Conservation (phyloP, 2,113 vertebrate genomes). For the Archocentrus centrarchus region DNA sequence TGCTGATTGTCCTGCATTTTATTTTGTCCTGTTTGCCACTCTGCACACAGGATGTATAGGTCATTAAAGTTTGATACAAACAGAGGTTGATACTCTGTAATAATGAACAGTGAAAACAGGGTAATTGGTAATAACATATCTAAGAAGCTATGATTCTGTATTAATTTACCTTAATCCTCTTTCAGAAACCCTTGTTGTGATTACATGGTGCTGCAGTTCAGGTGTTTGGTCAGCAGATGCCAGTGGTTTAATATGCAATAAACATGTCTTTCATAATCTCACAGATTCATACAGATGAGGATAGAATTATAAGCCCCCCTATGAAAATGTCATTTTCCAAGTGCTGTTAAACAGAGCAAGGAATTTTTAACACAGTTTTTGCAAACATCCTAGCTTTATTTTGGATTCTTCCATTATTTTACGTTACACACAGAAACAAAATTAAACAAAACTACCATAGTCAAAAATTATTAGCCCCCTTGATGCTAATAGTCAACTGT, state of each 20-base stretch:
- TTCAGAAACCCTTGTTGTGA: neutral
- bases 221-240: conserved; percentile 59
- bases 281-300: too few species aligned
- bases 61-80: neutral
- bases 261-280: neutral
- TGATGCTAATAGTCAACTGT: too few species aligned
- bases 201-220: conserved; percentile 38
- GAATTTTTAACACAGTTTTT: too few species aligned
- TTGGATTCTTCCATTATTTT: too few species aligned
- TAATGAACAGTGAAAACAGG: neutral
- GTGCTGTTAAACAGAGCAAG: too few species aligned
- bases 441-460: too few species aligned
- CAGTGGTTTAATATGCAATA: conserved; percentile 37
- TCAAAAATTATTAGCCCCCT: too few species aligned
- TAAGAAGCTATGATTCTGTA: conserved; percentile 24
- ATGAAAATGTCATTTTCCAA: too few species aligned
- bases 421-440: too few species aligned
- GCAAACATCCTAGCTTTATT: too few species aligned
- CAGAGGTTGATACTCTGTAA: neutral
- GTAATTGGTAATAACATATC: neutral
- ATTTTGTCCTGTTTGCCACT: neutral
- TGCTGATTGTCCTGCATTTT: neutral
- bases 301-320: too few species aligned
- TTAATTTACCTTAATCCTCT: conserved; percentile 8
- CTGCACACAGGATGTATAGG: too few species aligned